Evolutionary conservation across 2,113 vertebrate species (phyloP).

Genomic region (Chrysochloris asiatica): DNA sequence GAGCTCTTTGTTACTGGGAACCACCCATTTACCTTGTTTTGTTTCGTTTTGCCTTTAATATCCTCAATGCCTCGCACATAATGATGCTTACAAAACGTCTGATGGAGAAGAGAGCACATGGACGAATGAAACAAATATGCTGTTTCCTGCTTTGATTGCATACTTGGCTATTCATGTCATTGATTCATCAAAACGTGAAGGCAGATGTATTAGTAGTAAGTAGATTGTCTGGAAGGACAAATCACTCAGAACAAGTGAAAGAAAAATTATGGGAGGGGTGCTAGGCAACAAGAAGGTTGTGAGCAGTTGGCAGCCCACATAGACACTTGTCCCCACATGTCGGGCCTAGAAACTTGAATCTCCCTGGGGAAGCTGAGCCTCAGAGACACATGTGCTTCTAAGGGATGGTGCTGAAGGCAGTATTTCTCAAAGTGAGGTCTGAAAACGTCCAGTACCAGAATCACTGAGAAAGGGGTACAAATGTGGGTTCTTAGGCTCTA

Average conservation of each 20-base stretch:
- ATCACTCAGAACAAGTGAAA: background rate
- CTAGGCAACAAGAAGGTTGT: background rate
- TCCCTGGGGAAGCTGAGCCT: background rate
- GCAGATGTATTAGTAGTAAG: slow-evolving; percentile 1
- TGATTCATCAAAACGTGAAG: background rate
- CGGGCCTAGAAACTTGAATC: background rate
- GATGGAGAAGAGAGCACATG: background rate
- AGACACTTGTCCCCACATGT: background rate
- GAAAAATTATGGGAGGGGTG: background rate
- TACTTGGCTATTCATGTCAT: background rate
- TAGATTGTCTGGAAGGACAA: background rate
- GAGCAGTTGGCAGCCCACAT: background rate
- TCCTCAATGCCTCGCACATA: background rate
- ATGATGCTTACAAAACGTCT: background rate
- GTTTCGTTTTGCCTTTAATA: no score
- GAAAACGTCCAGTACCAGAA: background rate
- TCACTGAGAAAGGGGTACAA: background rate
- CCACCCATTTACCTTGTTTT: background rate
- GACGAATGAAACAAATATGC: background rate
- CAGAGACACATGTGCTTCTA: background rate
- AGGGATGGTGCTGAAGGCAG: background rate
- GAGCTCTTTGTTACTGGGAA: background rate
- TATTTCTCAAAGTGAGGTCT: background rate
- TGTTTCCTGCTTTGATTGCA: background rate
- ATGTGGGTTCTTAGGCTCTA: background rate